Percentiles rank a stretch among this genome's conserved stretches.
Evolutionary conservation across 1,140 invertebrate genomes (phyloP).

Genomic region (Bombus pyrosoma): DNA sequence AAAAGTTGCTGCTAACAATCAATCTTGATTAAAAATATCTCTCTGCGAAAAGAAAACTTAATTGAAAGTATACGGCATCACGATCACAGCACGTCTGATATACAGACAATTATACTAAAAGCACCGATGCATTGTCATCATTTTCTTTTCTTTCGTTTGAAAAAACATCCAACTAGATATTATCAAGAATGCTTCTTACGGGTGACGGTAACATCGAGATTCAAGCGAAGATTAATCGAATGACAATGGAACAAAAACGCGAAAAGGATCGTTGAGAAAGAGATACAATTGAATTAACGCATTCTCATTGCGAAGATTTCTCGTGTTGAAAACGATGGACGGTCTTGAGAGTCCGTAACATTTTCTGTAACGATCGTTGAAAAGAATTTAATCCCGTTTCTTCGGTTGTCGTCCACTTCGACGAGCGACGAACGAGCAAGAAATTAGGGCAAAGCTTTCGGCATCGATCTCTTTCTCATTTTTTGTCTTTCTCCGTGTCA

Average conservation of each 20-base stretch:
- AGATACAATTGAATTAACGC: conserved; percentile 34
- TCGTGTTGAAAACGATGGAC: not conserved
- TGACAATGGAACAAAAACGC: not conserved
- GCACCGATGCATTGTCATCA: not conserved
- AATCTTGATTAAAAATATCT: not conserved
- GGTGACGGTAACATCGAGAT: not conserved
- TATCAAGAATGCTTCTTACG: not conserved
- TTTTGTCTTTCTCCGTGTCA: conserved; percentile 28
- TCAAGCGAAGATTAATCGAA: conserved; percentile 23
- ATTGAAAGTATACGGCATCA: not conserved
- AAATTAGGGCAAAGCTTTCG: conserved; percentile 51
- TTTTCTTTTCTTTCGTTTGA: not conserved
- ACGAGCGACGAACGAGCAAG: conserved; percentile 20
- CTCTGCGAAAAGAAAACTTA: not conserved
- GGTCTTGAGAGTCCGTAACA: not conserved
- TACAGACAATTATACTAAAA: not conserved
- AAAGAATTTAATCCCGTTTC: conserved; percentile 45
- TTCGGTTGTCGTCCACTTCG: conserved; percentile 6
- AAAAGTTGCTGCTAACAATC: not conserved
- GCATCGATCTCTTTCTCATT: conserved; percentile 51
- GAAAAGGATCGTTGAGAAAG: not conserved
- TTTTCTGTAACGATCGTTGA: conserved; percentile 46
- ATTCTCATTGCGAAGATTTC: not conserved
- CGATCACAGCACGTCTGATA: not conserved
- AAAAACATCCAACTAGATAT: not conserved